A percentile compares a stretch with the other conserved stretches of the same genome.
Conservation (phyloP, 1,140 invertebrate species). For the Ceratosolen solmsi region DNA sequence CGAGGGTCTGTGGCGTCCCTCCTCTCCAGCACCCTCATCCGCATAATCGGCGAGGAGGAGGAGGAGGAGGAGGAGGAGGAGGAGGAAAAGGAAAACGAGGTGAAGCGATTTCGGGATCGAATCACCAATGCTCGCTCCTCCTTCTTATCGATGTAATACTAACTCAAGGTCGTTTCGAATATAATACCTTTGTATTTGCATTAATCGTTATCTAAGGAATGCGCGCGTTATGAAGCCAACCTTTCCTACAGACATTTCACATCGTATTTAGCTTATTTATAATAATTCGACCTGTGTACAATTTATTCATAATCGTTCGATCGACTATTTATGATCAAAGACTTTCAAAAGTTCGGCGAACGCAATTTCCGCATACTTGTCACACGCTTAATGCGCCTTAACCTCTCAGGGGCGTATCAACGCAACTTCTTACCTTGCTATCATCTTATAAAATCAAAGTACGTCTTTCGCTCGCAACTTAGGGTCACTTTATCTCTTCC, state of each 20-base stretch:
- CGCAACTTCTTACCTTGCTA: not conserved
- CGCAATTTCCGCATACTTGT: conserved; percentile 45
- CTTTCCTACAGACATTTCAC: not conserved
- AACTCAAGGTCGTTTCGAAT: not conserved
- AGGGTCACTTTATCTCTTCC: conserved; percentile 36
- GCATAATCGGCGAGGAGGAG: too few relatives aligned
- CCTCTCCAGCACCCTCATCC: too few relatives aligned
- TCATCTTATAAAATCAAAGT: conserved; percentile 42
- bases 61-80: too few relatives aligned
- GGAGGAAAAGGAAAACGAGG: too few relatives aligned
- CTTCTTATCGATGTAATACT: not conserved
- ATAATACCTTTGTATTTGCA: not conserved
- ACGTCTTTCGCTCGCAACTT: conserved; percentile 24
- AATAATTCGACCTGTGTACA: not conserved
- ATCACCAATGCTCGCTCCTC: not conserved
- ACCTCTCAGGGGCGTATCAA: conserved; percentile 22
- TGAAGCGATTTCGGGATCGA: too few relatives aligned
- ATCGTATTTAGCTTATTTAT: not conserved
- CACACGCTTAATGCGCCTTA: conserved; percentile 27
- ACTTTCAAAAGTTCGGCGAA: conserved; percentile 18
- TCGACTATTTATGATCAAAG: not conserved
- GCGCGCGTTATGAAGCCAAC: not conserved
- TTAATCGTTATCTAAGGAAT: not conserved
- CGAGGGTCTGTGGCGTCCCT: too few relatives aligned
- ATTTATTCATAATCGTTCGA: conserved; percentile 26